Conservation (phyloP, 2,888 invertebrate genomes). For the Pollenia labialis region DNA sequence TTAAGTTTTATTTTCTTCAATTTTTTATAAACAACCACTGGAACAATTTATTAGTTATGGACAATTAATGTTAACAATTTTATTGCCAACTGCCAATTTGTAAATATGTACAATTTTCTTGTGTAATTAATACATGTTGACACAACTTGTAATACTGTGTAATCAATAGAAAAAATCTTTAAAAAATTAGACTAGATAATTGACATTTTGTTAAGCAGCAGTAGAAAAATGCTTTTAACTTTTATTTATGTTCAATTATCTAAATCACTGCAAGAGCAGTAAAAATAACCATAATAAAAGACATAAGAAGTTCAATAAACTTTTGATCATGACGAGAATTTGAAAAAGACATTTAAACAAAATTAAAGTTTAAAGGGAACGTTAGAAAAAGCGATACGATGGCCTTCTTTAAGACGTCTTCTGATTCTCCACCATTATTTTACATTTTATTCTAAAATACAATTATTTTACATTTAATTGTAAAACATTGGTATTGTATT, state of each 20-base stretch:
- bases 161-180: conserved; percentile 5
- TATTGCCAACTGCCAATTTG: conserved; percentile 25
- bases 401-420: too few relatives aligned
- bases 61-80: conserved; percentile 45
- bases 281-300: not conserved
- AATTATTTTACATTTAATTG: too few relatives aligned
- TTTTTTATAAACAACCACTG: conserved; percentile 26
- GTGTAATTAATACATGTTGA: conserved; percentile 25
- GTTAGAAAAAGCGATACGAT: too few relatives aligned
- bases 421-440: too few relatives aligned
- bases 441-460: too few relatives aligned
- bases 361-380: too few relatives aligned
- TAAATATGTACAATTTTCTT: conserved; percentile 5
- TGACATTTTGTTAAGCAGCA: not conserved
- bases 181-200: not conserved
- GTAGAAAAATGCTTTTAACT: not conserved
- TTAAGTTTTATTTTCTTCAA: not conserved
- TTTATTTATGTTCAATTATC: not conserved
- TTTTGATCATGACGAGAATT: not conserved
- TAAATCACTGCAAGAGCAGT: not conserved
- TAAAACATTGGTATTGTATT: too few relatives aligned
- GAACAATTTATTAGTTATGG: conserved; percentile 50
- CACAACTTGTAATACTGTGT: not conserved
- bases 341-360: too few relatives aligned
- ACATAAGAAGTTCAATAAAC: conserved; percentile 12